Evolutionary conservation across 2,113 vertebrate species (phyloP).

Genomic region (Burhinus oedicnemus): DNA sequence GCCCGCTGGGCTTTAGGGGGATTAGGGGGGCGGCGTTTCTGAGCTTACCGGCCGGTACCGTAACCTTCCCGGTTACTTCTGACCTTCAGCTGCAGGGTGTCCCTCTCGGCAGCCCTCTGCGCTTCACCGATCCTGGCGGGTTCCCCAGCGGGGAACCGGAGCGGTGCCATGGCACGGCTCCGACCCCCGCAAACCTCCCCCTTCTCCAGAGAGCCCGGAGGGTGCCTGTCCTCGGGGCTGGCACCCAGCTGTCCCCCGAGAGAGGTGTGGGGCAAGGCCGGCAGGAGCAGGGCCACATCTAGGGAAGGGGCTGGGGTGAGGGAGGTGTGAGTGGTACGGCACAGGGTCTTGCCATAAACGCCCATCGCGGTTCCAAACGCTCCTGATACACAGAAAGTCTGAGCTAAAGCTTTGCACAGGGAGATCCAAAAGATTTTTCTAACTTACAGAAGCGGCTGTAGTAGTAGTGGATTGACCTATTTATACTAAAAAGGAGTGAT

Average conservation of each 20-base stretch:
- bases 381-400: accelerated
- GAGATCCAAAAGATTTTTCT: accelerated
- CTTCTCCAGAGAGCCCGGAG: background rate
- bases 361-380: accelerated
- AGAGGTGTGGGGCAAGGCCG: background rate
- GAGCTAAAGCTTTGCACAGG: background rate
- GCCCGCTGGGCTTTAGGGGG: background rate
- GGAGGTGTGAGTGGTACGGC: background rate
- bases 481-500: accelerated
- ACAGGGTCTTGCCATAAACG: accelerated
- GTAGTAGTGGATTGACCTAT: accelerated
- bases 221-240: background rate
- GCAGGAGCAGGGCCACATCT: background rate
- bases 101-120: background rate
- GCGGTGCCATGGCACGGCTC: no score
- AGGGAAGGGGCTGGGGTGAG: background rate
- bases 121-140: accelerated
- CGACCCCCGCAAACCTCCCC: background rate
- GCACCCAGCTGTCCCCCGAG: background rate
- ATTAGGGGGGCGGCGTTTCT: background rate
- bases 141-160: background rate
- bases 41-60: background rate
- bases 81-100: background rate
- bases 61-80: background rate
- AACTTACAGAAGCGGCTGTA: accelerated